These are phyloP conservation scores for Sebastolobus alascanus DNA, from an alignment of 2,797 vertebrate species.

Conservation along the genomic window DNA sequence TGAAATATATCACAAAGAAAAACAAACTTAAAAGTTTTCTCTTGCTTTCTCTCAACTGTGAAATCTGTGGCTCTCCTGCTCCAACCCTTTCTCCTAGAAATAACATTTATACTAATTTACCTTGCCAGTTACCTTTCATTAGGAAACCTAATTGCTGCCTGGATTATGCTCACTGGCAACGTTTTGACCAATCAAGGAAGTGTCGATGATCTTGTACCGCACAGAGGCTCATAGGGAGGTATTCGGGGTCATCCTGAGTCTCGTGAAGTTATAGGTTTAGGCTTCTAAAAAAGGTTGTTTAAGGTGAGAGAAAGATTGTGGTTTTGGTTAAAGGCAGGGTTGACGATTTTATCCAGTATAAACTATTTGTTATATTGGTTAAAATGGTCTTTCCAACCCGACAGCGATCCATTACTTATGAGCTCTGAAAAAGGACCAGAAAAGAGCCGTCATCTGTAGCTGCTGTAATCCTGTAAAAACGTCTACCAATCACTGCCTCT, in stretches of 20 bases:
- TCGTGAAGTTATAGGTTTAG: not conserved
- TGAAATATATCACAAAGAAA: not conserved
- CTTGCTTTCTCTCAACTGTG: not conserved
- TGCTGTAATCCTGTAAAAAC: too few relatives aligned
- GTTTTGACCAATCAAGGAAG: slow-evolving; percentile 1
- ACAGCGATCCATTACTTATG: too few relatives aligned
- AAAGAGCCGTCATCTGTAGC: too few relatives aligned
- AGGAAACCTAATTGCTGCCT: slow-evolving; percentile 8
- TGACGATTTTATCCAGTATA: too few relatives aligned
- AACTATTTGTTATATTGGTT: too few relatives aligned
- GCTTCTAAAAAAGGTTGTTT: not conserved
- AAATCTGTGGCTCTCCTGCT: not conserved
- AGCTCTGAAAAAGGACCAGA: too few relatives aligned
- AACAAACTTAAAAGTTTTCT: not conserved
- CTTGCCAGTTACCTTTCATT: slow-evolving; percentile 4
- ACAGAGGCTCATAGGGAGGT: not conserved
- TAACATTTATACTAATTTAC: not conserved
- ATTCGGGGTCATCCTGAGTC: not conserved
- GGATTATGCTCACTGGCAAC: slow-evolving; percentile 1
- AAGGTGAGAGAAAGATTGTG: not conserved
- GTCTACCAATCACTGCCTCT: too few relatives aligned
- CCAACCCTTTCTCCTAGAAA: not conserved
- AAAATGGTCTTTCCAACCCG: too few relatives aligned
- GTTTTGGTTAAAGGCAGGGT: not conserved
- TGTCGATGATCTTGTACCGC: not conserved